phyloP scores from a whole-genome alignment of 1,140 invertebrate genomes.

The Trinorchestia longiramus region DNA sequence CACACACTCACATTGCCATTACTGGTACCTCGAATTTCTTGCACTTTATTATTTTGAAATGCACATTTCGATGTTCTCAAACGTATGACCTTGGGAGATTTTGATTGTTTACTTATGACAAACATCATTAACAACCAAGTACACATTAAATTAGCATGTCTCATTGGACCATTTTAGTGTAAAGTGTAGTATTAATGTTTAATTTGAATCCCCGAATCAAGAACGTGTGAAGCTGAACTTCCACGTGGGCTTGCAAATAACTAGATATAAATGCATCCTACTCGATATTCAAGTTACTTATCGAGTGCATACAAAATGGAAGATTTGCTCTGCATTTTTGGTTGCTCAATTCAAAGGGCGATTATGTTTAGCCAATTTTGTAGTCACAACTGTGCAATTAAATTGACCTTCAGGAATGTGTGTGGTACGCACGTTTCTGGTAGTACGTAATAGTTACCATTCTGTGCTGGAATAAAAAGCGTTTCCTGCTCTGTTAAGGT shows the following conservation, averaged over 20 bases:
- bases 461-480: neutral
- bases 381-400: neutral
- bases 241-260: neutral
- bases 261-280: neutral
- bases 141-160: too few relatives aligned
- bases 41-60: too few relatives aligned
- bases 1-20: neutral
- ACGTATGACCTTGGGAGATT: too few relatives aligned
- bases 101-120: too few relatives aligned
- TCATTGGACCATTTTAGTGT: too few relatives aligned
- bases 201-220: neutral
- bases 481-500: neutral
- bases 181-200: too few relatives aligned
- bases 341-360: too few relatives aligned
- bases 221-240: neutral
- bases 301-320: too few relatives aligned
- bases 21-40: neutral
- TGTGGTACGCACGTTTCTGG: neutral
- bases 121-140: too few relatives aligned
- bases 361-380: too few relatives aligned
- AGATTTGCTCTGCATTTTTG: too few relatives aligned
- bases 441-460: neutral
- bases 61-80: too few relatives aligned
- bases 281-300: neutral
- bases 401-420: neutral